Evolutionary conservation across 1,140 invertebrate species (phyloP).

Genomic region (Holcopasites calliopsidis): DNA sequence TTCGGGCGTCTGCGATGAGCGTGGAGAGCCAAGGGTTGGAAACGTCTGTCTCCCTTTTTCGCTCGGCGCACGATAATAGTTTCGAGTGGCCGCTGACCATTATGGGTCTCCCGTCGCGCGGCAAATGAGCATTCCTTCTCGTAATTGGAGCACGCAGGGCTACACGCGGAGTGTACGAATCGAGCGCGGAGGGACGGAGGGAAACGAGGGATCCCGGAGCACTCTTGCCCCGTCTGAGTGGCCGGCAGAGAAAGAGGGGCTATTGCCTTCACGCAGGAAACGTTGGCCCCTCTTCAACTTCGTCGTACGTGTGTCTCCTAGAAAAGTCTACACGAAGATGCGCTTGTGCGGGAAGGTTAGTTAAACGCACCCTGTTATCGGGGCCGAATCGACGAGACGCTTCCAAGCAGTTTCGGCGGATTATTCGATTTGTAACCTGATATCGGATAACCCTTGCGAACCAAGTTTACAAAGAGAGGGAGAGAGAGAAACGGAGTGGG

Average conservation of each 20-base stretch:
- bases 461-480: background rate
- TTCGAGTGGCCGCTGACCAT: constrained; percentile 67
- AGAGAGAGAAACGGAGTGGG: background rate
- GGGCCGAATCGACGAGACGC: constrained; percentile 8
- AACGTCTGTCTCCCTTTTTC: background rate
- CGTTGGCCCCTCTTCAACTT: constrained; percentile 32
- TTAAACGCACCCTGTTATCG: constrained; percentile 49
- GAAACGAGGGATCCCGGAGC: constrained; percentile 59
- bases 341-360: constrained; percentile 16
- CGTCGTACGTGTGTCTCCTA: constrained; percentile 28
- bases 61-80: constrained; percentile 62
- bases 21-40: background rate
- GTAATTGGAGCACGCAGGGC: constrained; percentile 68
- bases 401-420: background rate
- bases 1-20: constrained; percentile 25
- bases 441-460: constrained; percentile 22
- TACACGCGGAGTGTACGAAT: constrained; percentile 55
- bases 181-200: constrained; percentile 36
- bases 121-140: constrained; percentile 69
- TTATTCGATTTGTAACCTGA: constrained; percentile 34
- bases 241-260: constrained; percentile 24
- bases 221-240: constrained; percentile 63
- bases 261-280: constrained; percentile 19
- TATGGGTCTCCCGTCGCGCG: constrained; percentile 61
- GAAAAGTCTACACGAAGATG: constrained; percentile 10